Base-by-base conservation (phyloP, 1,140 invertebrate genomes). In the Meloidogyne chitwoodi region DNA sequence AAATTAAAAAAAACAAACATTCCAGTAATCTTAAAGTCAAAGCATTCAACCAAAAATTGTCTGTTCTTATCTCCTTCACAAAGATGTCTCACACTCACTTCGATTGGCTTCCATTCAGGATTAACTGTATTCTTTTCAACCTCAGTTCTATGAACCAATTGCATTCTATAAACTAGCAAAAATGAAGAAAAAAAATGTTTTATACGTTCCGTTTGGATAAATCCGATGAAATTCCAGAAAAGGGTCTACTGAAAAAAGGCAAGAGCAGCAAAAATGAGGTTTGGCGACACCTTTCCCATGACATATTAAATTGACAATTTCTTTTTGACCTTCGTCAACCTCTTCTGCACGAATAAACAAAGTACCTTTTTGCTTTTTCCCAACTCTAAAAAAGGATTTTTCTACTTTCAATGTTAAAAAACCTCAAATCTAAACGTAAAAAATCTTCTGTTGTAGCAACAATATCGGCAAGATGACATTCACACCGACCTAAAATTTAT, bases 101-200 rank as follows among this genome's bases (percentile, higher is more conserved):
- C 87, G 80, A 91, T 90, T 16, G 88, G 86, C 79, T 88, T 88
- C 91, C 91, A 91, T 14, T 85, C 87, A 24, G 91, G 91, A 85
- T 90, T 89, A 64, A 90, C 81, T 6, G 88, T 91, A 26, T 88
- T 88, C 72, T 89, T 90, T 5, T 90, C 88, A 5, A 89, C 88
- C 85, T 91, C 90, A 24, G 90, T 90, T 83, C 89, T 87, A 79
- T 90, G 89, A 38, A 90, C 89, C 19, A 90, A 85, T 26, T 89
- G 88, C 78, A 84, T 89, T 11, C 89, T 89, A 38, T 74, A 65
- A 77, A 26, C 48, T 14, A 12, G 4, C 27, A 14, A 12, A 29
- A 12, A 29, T 5, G 12, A 72, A 68, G 26, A 27, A 14, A 34
- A 38, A 68, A 79, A 31, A 62, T 11, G 31, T 65, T 16, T 34